Base-by-base conservation (phyloP, 2,888 invertebrate species). In the Anoncus sp. region DNA sequence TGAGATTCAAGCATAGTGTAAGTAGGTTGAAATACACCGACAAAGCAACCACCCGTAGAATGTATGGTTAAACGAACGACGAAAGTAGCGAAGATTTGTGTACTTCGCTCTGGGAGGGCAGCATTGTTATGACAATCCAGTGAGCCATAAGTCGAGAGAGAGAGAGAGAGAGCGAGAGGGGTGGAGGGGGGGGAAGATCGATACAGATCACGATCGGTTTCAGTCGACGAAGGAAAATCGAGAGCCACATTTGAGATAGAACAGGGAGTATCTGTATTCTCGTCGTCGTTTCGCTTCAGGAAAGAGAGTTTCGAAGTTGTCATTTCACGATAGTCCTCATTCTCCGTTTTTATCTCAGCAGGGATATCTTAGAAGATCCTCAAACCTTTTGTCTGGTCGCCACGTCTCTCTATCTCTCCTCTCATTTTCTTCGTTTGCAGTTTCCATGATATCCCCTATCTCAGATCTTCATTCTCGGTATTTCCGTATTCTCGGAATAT, bases 331-430 rank as follows among this genome's bases (percentile, higher is more conserved):
- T 7, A 12, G 31, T 43, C 10, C 16, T 24, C n/a, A 7, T 12
- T 45, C 51, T 5, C 22, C 20, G 59, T 40, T n/a, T 22, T 40
- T 59, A 22, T 9, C 22, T 59, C 22, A 20, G 22, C 24, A 7
- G 59, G n/a, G n/a, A 43, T 7, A n/a, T 51, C 51, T 51, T 69
- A 47, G 49, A 20, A 47, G 53, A 69, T 69, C 47, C 20, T 57
- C 45, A 18, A 20, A 59, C 20, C 51, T n/a, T 27, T 51, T 40
- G 10, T 59, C 38, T 59, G 14, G 5, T 20, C 18, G 10, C 24
- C 45, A 7, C 7, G 10, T 27, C 16, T 27, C 22, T 24, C 60
- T 43, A 22, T 24, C n/a, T 40, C 60, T 43, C 24, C 24, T 55
- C 43, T 60, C 43, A 9, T 27, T 45, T 45, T 10, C 45, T 47